phyloP scores from a whole-genome alignment of 2,888 invertebrate species.

The Patella caerulea region DNA sequence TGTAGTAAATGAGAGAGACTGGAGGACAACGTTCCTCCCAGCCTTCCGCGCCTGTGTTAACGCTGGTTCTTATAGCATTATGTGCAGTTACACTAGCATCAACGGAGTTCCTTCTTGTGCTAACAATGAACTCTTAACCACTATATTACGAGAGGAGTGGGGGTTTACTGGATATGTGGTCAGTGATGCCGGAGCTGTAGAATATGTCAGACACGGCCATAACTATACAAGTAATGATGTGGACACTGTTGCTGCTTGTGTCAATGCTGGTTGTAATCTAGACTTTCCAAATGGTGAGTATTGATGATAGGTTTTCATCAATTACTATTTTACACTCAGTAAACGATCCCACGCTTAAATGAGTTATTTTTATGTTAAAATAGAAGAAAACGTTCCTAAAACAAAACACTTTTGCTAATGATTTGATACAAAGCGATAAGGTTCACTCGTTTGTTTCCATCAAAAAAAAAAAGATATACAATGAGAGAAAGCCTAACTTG shows the following conservation, averaged over 20 bases:
- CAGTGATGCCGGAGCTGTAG: conserved; percentile 59
- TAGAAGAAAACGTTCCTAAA: too few relatives aligned
- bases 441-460: too few relatives aligned
- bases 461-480: too few relatives aligned
- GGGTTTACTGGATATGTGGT: conserved; percentile 61
- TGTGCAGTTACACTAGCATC: conserved; percentile 67
- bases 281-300: conserved; percentile 38
- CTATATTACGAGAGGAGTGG: conserved; percentile 55
- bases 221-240: conserved; percentile 39
- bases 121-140: conserved; percentile 54
- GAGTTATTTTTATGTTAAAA: neutral
- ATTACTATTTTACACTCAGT: neutral
- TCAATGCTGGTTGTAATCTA: conserved; percentile 50
- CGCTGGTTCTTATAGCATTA: conserved; percentile 57
- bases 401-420: too few relatives aligned
- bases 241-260: conserved; percentile 39
- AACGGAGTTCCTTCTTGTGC: conserved; percentile 64
- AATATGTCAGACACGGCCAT: conserved; percentile 47
- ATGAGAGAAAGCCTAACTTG: too few relatives aligned
- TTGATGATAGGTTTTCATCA: too few relatives aligned
- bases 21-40: conserved; percentile 60
- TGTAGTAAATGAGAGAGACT: conserved; percentile 51
- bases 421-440: too few relatives aligned
- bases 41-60: conserved; percentile 59
- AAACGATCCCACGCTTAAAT: neutral